These are phyloP conservation scores for Engraulis encrasicolus DNA, from an alignment of 2,113 vertebrate species.

Conservation along the genomic window DNA sequence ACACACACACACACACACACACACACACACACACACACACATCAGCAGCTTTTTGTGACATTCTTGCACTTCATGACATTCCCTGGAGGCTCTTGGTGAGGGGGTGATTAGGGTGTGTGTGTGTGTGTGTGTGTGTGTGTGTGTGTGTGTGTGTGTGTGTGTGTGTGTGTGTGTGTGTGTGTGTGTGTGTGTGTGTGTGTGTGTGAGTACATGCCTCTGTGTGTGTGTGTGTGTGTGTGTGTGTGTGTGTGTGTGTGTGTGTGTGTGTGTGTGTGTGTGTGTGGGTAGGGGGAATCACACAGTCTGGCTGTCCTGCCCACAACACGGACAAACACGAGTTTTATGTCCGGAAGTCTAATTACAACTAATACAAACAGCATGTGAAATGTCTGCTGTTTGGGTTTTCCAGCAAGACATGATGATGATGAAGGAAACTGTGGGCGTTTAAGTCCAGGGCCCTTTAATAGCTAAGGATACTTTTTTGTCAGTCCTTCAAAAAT, in stretches of 20 bases:
- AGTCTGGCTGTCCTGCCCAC: constrained; percentile 34
- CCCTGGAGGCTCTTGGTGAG: constrained; percentile 45
- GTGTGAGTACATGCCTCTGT: constrained; percentile 3
- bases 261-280: constrained; percentile 27
- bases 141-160: constrained; percentile 7
- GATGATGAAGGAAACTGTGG: neutral
- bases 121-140: constrained; percentile 35
- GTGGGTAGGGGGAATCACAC: neutral
- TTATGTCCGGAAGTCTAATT: constrained; percentile 61
- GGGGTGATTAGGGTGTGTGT: constrained; percentile 46
- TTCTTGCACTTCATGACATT: constrained; percentile 65
- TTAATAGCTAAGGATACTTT: too few relatives aligned
- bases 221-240: constrained; percentile 24
- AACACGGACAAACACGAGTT: constrained; percentile 54
- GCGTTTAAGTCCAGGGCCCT: neutral
- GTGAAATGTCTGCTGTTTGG: constrained; percentile 43
- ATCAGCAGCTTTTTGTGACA: constrained; percentile 40
- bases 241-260: constrained; percentile 30
- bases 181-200: constrained; percentile 27
- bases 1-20: constrained; percentile 37
- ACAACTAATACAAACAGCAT: constrained; percentile 61
- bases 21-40: constrained; percentile 18
- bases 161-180: constrained; percentile 38
- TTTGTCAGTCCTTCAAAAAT: too few relatives aligned
- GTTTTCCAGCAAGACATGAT: neutral